A percentile compares a stretch with the other conserved stretches of the same genome.
Conservation (phyloP, 1,140 invertebrate species). For the Tyrophagus putrescentiae region DNA sequence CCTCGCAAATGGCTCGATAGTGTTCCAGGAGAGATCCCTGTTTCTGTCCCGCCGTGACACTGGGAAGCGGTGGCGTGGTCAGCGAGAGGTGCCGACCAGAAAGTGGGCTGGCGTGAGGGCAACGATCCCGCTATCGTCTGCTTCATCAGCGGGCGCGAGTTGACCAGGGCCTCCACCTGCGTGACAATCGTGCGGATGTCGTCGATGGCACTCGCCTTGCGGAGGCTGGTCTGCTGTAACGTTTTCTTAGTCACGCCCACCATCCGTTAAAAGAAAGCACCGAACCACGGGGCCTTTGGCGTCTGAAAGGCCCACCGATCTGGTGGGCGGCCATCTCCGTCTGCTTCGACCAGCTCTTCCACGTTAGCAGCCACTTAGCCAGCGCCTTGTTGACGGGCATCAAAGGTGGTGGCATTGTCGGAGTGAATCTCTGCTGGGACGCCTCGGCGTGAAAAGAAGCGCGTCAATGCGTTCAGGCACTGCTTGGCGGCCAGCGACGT, state of each 20-base stretch:
- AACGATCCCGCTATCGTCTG: background rate
- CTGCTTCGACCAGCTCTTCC: background rate
- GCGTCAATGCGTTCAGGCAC: conserved; percentile 26
- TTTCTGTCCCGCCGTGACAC: background rate
- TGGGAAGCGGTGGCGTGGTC: background rate
- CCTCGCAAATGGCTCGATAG: background rate
- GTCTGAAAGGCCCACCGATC: background rate
- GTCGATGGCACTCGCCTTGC: background rate
- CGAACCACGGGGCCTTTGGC: background rate
- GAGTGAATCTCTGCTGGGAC: conserved; percentile 24
- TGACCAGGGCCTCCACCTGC: background rate
- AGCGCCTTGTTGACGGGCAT: conserved; percentile 2
- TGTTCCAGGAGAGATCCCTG: background rate
- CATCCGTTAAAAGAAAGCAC: background rate
- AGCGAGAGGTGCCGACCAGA: background rate
- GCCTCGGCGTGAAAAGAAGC: conserved; percentile 28
- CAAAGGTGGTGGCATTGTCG: conserved; percentile 33
- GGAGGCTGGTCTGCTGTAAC: background rate
- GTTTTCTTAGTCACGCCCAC: background rate
- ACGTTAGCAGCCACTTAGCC: background rate
- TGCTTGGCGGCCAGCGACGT: conserved; percentile 16
- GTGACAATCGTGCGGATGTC: background rate
- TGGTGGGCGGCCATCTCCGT: background rate
- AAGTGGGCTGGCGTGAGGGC: background rate
- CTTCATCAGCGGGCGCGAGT: background rate